A percentile compares a stretch with the other conserved stretches of the same genome.
Evolutionary conservation across 2,113 vertebrate species (phyloP).

Genomic region (Suncus etruscus): DNA sequence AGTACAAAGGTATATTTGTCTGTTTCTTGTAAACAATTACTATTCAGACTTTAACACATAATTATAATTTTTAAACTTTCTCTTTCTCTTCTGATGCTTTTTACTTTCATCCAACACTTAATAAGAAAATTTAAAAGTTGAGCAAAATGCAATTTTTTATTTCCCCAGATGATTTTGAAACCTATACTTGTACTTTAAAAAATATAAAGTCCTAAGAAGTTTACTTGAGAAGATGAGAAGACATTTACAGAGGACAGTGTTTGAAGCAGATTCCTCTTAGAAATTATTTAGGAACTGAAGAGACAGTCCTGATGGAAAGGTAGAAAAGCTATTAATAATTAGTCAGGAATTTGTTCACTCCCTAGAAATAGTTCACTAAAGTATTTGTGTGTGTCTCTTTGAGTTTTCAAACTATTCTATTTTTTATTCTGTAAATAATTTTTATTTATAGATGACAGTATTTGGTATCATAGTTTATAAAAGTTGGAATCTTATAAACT

Average conservation of each 20-base stretch:
- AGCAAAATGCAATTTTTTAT: neutral
- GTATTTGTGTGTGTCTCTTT: too few species aligned
- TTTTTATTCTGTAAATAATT: neutral
- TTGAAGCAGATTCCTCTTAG: neutral
- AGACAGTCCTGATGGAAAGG: neutral
- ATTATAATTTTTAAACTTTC: neutral
- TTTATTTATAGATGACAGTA: neutral
- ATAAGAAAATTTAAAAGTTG: slow-evolving; percentile 18
- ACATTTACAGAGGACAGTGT: neutral
- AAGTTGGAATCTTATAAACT: neutral
- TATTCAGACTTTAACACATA: neutral
- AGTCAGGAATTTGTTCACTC: neutral
- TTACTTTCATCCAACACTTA: neutral
- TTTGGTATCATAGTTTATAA: neutral
- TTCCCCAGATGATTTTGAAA: slow-evolving; percentile 30
- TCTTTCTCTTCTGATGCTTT: slow-evolving; percentile 2
- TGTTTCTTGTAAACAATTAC: slow-evolving; percentile 4
- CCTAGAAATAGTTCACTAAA: neutral
- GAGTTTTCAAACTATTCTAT: too few species aligned
- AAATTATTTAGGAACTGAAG: neutral
- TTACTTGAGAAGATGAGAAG: neutral
- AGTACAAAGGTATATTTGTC: neutral
- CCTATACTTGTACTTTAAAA: slow-evolving; percentile 11
- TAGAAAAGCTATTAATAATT: neutral
- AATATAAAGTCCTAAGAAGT: neutral